These are phyloP conservation scores for sheep (Ovis aries) DNA, from an alignment of 2,113 vertebrate genomes.

Conservation along the genomic window ARS-UI_Ramb_v3.0 NC_056069.1:18809001-18809500, in stretches of 20 bases:
- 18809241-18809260: not conserved
- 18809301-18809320: not conserved
- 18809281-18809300: not conserved
- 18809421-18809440: not conserved
- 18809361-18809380: conserved; percentile 27
- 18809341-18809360: not conserved
- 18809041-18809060: not conserved
- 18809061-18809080: not conserved
- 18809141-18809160: not conserved
- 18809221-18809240: not conserved
- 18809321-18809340: not conserved
- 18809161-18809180: not conserved
- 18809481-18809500: not conserved
- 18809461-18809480: not conserved
- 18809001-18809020: not conserved
- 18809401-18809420: not conserved
- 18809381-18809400: not conserved
- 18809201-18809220: not conserved
- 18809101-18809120: not conserved
- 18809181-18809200: not conserved
- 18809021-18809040: not conserved
- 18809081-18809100: not conserved
- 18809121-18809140: not conserved
- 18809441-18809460: not conserved
- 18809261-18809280: not conserved